phyloP scores from a whole-genome alignment of 2,888 invertebrate genomes.

The Tinea semifulvella region DNA sequence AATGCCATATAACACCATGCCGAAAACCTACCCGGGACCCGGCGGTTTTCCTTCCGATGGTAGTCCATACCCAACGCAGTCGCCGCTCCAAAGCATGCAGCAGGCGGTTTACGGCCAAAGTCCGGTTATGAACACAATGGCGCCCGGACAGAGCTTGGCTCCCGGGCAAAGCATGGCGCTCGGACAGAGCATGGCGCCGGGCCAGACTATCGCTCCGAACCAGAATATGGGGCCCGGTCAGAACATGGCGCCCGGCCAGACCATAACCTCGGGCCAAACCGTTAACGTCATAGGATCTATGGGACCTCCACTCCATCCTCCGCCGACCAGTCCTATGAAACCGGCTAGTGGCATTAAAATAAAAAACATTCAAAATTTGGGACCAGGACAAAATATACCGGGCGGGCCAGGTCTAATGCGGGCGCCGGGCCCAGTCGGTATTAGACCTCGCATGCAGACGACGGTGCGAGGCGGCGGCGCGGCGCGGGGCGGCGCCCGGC shows the following conservation, averaged over 20 bases:
- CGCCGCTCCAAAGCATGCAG: constrained; percentile 56
- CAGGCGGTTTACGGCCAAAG: constrained; percentile 50
- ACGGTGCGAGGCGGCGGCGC: neutral
- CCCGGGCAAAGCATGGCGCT: constrained; percentile 23
- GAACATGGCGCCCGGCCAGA: constrained; percentile 12
- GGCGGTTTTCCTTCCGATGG: constrained; percentile 31
- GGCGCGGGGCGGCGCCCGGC: constrained; percentile 34
- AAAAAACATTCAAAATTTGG: constrained; percentile 54
- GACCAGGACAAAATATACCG: constrained; percentile 29
- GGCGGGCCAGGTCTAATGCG: constrained; percentile 25
- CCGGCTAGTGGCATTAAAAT: constrained; percentile 32
- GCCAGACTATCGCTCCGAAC: constrained; percentile 34
- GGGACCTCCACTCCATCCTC: constrained; percentile 32
- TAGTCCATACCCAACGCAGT: constrained; percentile 26
- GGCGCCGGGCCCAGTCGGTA: constrained; percentile 31
- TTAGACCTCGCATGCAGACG: neutral
- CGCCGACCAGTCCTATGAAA: constrained; percentile 35
- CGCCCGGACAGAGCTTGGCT: neutral
- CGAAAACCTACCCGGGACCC: neutral
- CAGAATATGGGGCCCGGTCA: constrained; percentile 19
- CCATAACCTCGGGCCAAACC: constrained; percentile 11
- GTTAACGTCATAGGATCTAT: constrained; percentile 23
- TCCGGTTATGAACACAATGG: constrained; percentile 25
- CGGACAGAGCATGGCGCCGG: constrained; percentile 12
- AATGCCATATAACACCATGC: constrained; percentile 22